These are phyloP conservation scores for Podarcis muralis DNA, from an alignment of 2,113 vertebrate species.

Conservation along the genomic window DNA sequence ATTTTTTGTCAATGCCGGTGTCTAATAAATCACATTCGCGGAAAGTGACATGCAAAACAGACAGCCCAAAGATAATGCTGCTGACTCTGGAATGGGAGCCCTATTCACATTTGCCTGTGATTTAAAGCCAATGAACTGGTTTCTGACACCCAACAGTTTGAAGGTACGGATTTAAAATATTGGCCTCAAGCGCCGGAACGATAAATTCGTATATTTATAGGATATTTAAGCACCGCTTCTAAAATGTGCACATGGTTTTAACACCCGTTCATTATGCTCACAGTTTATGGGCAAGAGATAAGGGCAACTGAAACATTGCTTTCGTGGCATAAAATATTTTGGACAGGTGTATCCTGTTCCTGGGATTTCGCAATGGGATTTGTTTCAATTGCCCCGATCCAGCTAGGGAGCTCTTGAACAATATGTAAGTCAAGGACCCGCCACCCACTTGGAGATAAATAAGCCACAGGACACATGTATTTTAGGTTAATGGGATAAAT, in stretches of 20 bases:
- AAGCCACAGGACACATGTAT: too few relatives aligned
- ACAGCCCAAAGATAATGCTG: conserved; percentile 14
- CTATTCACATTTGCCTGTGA: background rate
- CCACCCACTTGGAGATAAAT: too few relatives aligned
- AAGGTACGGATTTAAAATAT: conserved; percentile 40
- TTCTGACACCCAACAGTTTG: background rate
- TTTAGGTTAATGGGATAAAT: too few relatives aligned
- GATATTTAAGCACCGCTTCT: conserved; percentile 16
- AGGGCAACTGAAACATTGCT: conserved; percentile 12
- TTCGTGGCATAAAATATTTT: conserved; percentile 7
- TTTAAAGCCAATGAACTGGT: conserved; percentile 37
- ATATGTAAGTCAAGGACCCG: background rate
- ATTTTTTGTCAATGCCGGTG: background rate
- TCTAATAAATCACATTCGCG: conserved; percentile 17
- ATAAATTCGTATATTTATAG: conserved; percentile 20
- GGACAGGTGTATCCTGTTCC: background rate
- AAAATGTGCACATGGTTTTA: conserved; percentile 37
- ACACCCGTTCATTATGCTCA: conserved; percentile 22
- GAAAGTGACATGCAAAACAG: conserved; percentile 31
- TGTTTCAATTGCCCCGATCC: background rate
- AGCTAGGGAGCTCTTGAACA: background rate
- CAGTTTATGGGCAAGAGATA: conserved; percentile 29
- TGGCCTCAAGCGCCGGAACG: conserved; percentile 26
- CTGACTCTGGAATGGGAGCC: conserved; percentile 7
- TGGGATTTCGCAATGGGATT: background rate